Percentiles rank a stretch among this genome's conserved stretches.
phyloP scores from a whole-genome alignment of 2,113 vertebrate genomes.

The Patagioenas fasciata region DNA sequence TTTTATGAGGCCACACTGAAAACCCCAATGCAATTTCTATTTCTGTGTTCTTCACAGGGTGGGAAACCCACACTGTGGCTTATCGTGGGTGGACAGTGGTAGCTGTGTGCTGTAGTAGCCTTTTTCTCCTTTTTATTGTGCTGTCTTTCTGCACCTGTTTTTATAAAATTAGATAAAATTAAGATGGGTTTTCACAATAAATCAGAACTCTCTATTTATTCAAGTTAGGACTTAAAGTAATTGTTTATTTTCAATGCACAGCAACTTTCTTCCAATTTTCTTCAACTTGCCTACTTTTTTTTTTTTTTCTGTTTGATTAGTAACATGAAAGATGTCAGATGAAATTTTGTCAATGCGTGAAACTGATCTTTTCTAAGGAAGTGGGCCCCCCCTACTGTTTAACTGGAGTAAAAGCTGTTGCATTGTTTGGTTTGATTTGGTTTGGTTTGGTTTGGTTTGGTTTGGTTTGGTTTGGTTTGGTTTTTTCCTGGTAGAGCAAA shows the following conservation, averaged over 20 bases:
- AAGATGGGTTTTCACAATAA: neutral
- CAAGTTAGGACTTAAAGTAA: neutral
- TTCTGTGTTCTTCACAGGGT: neutral
- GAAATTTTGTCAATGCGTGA: neutral
- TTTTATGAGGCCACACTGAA: accelerated
- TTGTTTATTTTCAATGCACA: neutral
- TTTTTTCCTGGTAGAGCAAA: neutral
- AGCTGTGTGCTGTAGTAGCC: neutral
- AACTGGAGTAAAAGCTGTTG: neutral
- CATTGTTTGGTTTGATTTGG: accelerated
- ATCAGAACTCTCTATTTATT: neutral
- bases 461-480: too few species aligned
- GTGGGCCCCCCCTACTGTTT: slow-evolving; percentile 48
- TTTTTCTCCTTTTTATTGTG: neutral
- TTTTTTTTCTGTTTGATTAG: neutral
- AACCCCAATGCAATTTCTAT: neutral
- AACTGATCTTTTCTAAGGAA: neutral
- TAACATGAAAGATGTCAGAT: accelerated
- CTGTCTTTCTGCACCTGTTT: neutral
- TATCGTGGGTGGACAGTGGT: neutral
- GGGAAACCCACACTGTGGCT: neutral
- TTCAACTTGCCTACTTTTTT: too few species aligned
- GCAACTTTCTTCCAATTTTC: neutral
- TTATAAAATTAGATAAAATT: neutral
- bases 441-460: too few species aligned